Evolutionary conservation across 2,797 vertebrate genomes (phyloP).

Genomic region (Rhadinocentrus ornatus): DNA sequence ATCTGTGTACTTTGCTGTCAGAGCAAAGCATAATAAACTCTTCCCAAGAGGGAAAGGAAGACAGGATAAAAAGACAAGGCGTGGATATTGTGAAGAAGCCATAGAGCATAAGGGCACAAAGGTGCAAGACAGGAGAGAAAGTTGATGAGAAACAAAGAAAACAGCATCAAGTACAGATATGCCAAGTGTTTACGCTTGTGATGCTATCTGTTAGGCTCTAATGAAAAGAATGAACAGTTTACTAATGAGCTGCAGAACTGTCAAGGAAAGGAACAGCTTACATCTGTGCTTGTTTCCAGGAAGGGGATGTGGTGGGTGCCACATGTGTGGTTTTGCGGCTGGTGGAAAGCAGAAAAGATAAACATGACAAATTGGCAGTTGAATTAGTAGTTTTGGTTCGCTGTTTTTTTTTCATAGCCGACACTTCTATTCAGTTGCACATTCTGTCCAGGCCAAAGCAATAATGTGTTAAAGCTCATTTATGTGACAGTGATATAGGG

Average conservation of each 20-base stretch:
- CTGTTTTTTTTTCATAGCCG: constrained; percentile 43
- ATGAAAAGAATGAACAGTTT: constrained; percentile 91
- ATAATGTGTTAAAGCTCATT: constrained; percentile 74
- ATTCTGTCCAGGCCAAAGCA: constrained; percentile 64
- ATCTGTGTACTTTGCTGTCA: constrained; percentile 96
- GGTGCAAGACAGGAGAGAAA: constrained; percentile 33
- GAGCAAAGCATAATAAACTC: constrained; percentile 93
- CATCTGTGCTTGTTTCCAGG: constrained; percentile 71
- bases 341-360: constrained; percentile 77
- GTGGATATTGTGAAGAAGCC: constrained; percentile 39
- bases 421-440: constrained; percentile 45
- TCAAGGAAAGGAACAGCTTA: constrained; percentile 74
- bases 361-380: constrained; percentile 87
- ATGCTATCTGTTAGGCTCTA: constrained; percentile 87
- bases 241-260: constrained; percentile 88
- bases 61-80: constrained; percentile 35
- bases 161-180: constrained; percentile 32
- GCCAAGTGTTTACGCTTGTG: constrained; percentile 55
- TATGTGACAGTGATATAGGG: constrained; percentile 78
- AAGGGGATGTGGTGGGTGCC: constrained; percentile 58
- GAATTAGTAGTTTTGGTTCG: constrained; percentile 74
- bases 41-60: constrained; percentile 80
- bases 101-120: constrained; percentile 45
- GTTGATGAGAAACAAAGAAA: constrained; percentile 38
- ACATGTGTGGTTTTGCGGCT: constrained; percentile 51